Percentiles rank a stretch among this genome's conserved stretches.
Conservation (phyloP, 2,888 invertebrate genomes). For the Ypsolopha sequella region DNA sequence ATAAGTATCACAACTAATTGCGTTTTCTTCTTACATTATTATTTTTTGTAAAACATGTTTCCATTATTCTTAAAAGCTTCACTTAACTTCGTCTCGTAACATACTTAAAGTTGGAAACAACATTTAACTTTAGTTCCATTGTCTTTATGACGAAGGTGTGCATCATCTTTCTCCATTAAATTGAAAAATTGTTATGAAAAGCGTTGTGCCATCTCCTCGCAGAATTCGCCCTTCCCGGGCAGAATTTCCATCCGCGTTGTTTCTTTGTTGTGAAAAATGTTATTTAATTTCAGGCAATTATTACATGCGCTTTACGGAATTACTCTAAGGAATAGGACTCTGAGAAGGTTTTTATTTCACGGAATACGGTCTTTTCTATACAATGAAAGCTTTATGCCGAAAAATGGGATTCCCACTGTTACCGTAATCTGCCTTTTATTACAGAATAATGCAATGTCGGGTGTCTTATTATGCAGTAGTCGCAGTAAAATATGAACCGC, state of each 20-base stretch:
- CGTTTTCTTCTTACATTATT: no score
- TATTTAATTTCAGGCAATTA: constrained; percentile 67
- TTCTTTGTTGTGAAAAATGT: constrained; percentile 64
- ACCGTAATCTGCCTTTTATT: constrained; percentile 42
- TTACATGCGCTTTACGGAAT: constrained; percentile 65
- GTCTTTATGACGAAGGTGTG: constrained; percentile 6
- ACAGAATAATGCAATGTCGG: constrained; percentile 9
- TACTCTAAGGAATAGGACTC: constrained; percentile 63
- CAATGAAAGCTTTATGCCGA: constrained; percentile 51
- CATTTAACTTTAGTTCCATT: not conserved
- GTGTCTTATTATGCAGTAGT: constrained; percentile 2
- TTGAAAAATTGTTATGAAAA: constrained; percentile 35
- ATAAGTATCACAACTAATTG: no score
- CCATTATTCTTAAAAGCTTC: no score
- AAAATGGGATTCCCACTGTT: constrained; percentile 52
- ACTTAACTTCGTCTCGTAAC: no score
- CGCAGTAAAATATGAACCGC: constrained; percentile 3
- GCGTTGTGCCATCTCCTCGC: constrained; percentile 42
- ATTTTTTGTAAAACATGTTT: no score
- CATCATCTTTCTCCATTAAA: constrained; percentile 28
- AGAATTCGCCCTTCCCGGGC: constrained; percentile 41
- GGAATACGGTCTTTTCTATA: constrained; percentile 40
- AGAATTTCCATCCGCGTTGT: constrained; percentile 49
- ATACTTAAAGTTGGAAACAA: not conserved
- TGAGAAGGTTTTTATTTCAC: constrained; percentile 47